Evolutionary conservation across 2,113 vertebrate species (phyloP), one percentile per base, ranked within the genome.

Genomic region (Prolemur simus): DNA sequence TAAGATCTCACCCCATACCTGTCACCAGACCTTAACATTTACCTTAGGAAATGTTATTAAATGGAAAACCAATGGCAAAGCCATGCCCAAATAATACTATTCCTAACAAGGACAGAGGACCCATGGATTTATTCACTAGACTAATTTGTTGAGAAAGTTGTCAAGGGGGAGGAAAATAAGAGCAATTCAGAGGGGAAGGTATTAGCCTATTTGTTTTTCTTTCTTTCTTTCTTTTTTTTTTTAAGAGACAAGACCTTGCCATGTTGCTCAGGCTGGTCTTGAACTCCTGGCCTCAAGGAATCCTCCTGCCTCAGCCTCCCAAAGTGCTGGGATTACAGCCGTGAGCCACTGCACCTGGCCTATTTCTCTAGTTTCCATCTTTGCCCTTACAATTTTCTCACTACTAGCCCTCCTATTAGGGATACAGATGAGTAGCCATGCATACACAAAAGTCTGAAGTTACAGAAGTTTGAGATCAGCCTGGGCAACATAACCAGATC

Each of bases 31-130:
- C 58, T 90, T 90, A 66, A 64, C n/a, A 37, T 29, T 94, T 84
- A 78, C 29, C 82, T 92, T 52, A 47, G 85, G 73, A 94, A 96
- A 96, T n/a, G 6, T 85, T 86, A 96, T 87, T 71, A 85, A 90
- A 87, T 49, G 23, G 76, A 66, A 89, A 92, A 89, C 21, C 49
- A 45, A 77, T 12, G 39, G 64, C 29, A 73, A 78, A 87, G 20
- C 9, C 42, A 49, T 49, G 14, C 15, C 37, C 39, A 52, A 60
- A 63, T 25, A n/a, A 58, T 14, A 69, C 58, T 27, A 58, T 73
- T 87, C 76, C 52, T 64, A 94, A 95, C 74, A 95, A 76, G 18
- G 34, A 84, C 37, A 73, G 32, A 78, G n/a, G 27, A 45, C 10
- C 56, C 52, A 86, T 83, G 27, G 66, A 52, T 54, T 73, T 49